phyloP scores from a whole-genome alignment of 2,113 vertebrate species.

The Physeter macrocephalus region DNA sequence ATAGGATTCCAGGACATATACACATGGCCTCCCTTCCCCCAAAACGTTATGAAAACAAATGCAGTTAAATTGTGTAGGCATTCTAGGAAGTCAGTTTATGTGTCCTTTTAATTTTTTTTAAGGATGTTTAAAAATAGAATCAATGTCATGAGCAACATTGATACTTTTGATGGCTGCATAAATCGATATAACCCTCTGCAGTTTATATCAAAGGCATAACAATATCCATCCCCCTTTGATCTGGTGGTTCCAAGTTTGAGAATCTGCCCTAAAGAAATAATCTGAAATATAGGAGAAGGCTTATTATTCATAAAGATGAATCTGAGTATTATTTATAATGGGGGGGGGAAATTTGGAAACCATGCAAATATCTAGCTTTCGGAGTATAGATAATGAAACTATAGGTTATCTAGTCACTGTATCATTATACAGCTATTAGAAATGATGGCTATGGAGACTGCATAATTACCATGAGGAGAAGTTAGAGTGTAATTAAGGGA shows the following conservation, averaged over 20 bases:
- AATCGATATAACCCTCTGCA: background rate
- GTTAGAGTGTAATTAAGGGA: background rate
- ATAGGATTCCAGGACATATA: background rate
- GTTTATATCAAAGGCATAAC: background rate
- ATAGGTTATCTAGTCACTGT: background rate
- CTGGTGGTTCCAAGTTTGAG: background rate
- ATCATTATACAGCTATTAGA: background rate
- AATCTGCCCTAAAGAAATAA: background rate
- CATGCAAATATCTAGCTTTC: background rate
- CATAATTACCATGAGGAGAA: background rate
- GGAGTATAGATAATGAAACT: background rate
- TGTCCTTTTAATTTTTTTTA: background rate
- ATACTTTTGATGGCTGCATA: background rate
- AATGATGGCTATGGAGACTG: too few relatives aligned
- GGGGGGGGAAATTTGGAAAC: background rate
- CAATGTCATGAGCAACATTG: background rate
- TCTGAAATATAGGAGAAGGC: background rate
- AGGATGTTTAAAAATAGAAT: background rate
- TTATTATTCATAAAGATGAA: background rate
- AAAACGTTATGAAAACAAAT: background rate
- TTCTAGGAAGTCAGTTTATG: background rate
- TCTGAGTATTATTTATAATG: background rate
- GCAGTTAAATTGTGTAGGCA: background rate
- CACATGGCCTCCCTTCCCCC: background rate
- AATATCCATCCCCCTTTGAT: background rate